Conservation (phyloP, 2,888 invertebrate genomes). For the Apodemia mormo region DNA sequence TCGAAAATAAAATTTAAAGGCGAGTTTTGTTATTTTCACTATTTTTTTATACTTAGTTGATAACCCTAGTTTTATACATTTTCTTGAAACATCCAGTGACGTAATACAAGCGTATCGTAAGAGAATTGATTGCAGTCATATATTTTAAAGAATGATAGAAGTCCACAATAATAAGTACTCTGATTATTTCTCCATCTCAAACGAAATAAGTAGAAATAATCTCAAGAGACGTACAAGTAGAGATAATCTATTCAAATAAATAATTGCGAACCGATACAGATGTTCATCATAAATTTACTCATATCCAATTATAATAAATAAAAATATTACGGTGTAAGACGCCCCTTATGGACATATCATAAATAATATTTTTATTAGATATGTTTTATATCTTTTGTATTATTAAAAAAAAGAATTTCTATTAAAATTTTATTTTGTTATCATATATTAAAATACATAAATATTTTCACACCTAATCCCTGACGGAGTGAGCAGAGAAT, state of each 20-base stretch:
- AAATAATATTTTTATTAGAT: background rate
- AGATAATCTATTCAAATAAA: background rate
- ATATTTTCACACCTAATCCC: no score
- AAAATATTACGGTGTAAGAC: background rate
- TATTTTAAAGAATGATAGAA: conserved; percentile 14
- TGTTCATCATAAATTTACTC: background rate
- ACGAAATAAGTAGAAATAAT: background rate
- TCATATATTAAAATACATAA: no score
- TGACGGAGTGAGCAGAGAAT: no score
- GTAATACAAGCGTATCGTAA: conserved; percentile 32
- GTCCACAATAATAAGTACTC: conserved; percentile 28
- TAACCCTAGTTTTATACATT: conserved; percentile 18
- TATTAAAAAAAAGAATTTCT: no score
- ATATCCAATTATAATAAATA: background rate
- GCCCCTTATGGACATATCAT: background rate
- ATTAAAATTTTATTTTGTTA: no score
- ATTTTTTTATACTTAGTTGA: background rate
- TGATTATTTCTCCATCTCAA: conserved; percentile 24
- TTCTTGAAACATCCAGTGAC: conserved; percentile 37
- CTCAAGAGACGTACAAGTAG: no score
- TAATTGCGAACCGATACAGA: conserved; percentile 6
- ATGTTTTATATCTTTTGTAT: background rate
- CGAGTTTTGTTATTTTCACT: background rate
- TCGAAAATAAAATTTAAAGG: no score
- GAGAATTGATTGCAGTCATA: conserved; percentile 40